phyloP scores from a whole-genome alignment of 2,888 invertebrate species.

The Melanchra persicariae region DNA sequence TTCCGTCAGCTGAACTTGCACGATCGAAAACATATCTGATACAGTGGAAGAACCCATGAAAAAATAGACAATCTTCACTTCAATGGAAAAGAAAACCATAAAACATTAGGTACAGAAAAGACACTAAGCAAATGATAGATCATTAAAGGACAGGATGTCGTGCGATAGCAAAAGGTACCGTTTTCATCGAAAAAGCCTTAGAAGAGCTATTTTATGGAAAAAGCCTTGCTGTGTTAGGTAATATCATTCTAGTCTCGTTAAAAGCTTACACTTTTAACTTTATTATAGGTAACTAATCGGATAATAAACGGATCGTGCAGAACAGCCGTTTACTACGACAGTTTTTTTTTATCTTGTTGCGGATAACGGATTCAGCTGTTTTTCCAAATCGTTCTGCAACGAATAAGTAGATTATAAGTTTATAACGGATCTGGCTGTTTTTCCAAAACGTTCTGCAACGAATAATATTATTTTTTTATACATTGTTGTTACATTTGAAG shows the following conservation, averaged over 20 bases:
- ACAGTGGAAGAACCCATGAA: not conserved
- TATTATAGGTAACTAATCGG: not conserved
- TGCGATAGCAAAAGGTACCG: not conserved
- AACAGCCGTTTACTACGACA: not conserved
- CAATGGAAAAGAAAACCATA: not conserved
- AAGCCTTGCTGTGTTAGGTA: too few relatives aligned
- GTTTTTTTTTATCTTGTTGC: constrained; percentile 1
- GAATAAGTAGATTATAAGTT: too few relatives aligned
- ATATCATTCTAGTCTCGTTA: not conserved
- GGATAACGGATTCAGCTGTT: constrained; percentile 21
- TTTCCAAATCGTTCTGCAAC: constrained; percentile 1
- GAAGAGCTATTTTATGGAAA: not conserved
- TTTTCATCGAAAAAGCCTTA: not conserved
- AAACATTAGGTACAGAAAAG: not conserved
- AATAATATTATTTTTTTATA: constrained; percentile 4
- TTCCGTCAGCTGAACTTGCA: not conserved
- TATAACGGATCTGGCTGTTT: constrained; percentile 21
- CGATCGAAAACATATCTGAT: not conserved
- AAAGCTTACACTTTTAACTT: constrained; percentile 18
- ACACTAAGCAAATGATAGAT: not conserved
- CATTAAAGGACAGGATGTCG: too few relatives aligned
- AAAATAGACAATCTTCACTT: not conserved
- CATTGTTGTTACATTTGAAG: not conserved
- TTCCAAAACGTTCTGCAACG: constrained; percentile 1
- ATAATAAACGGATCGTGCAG: constrained; percentile 18